phyloP scores from a whole-genome alignment of 2,113 vertebrate genomes.

The Pachypanchax playfairii region DNA sequence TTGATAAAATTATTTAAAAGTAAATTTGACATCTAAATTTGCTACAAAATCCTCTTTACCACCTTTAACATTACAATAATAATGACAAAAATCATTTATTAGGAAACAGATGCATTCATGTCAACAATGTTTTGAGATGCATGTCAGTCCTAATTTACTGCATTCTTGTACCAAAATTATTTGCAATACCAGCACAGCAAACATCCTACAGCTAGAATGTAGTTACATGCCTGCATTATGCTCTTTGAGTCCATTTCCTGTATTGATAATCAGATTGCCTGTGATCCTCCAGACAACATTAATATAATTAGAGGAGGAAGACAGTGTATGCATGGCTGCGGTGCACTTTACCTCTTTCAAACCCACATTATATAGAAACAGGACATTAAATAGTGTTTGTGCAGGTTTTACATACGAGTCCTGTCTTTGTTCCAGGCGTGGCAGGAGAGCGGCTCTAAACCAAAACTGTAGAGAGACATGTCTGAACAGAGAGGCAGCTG shows the following conservation, averaged over 20 bases:
- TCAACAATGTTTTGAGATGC: not conserved
- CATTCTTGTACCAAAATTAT: not conserved
- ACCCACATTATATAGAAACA: not conserved
- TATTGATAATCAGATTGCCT: slow-evolving; percentile 57
- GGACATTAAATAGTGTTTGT: not conserved
- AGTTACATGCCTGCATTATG: slow-evolving; percentile 7
- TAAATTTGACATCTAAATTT: too few relatives aligned
- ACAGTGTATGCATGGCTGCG: slow-evolving; percentile 24
- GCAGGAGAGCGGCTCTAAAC: slow-evolving; percentile 83
- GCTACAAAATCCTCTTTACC: too few relatives aligned
- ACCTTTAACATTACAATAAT: too few relatives aligned
- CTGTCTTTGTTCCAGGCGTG: slow-evolving; percentile 85
- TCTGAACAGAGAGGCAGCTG: slow-evolving; percentile 67
- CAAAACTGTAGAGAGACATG: slow-evolving; percentile 82
- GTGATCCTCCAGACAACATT: slow-evolving; percentile 35
- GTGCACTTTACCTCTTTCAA: not conserved
- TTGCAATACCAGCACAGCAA: not conserved
- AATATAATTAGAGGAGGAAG: slow-evolving; percentile 41
- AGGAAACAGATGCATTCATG: not conserved
- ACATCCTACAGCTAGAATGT: slow-evolving; percentile 1
- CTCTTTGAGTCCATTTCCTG: slow-evolving; percentile 55
- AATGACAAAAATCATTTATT: too few relatives aligned
- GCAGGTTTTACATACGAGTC: slow-evolving; percentile 74
- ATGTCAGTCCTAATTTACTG: not conserved
- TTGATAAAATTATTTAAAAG: too few relatives aligned